Evolutionary conservation across 2,888 invertebrate genomes (phyloP).

Genomic region (Troides helena): DNA sequence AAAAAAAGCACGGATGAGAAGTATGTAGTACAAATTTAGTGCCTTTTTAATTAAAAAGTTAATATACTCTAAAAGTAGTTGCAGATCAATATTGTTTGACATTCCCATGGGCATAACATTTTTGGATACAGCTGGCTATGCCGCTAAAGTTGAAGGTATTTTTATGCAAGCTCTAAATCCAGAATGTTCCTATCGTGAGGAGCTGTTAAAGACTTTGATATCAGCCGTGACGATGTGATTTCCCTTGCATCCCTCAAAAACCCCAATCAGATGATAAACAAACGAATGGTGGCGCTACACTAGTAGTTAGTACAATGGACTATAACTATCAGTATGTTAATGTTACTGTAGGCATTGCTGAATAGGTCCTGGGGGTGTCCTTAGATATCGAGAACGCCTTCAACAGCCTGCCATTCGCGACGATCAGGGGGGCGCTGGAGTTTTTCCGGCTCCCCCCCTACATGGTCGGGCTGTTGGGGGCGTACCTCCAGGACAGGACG

Average conservation of each 20-base stretch:
- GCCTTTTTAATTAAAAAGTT: constrained; percentile 31
- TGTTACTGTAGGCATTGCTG: constrained; percentile 83
- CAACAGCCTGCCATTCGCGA: too few species aligned
- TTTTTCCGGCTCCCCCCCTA: too few species aligned
- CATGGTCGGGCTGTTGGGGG: too few species aligned
- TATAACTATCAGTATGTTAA: constrained; percentile 86
- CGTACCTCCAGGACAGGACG: too few species aligned
- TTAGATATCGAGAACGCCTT: too few species aligned
- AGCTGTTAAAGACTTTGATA: constrained; percentile 85
- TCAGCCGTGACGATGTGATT: constrained; percentile 92
- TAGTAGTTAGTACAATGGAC: constrained; percentile 87
- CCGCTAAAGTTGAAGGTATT: constrained; percentile 93
- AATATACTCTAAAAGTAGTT: constrained; percentile 14
- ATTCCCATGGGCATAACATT: constrained; percentile 92
- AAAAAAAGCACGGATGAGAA: constrained; percentile 37
- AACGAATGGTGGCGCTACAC: constrained; percentile 92
- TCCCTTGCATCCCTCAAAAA: constrained; percentile 91
- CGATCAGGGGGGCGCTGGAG: too few species aligned
- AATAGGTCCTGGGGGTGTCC: too few species aligned
- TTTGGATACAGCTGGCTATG: constrained; percentile 91
- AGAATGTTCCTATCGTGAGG: constrained; percentile 89
- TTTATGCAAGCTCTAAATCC: constrained; percentile 96
- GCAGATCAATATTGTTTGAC: constrained; percentile 79
- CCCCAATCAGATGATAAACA: constrained; percentile 92
- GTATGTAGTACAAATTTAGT: constrained; percentile 47